Evolutionary conservation across 1,140 invertebrate genomes (phyloP).

Genomic region (Lethrus apterus): DNA sequence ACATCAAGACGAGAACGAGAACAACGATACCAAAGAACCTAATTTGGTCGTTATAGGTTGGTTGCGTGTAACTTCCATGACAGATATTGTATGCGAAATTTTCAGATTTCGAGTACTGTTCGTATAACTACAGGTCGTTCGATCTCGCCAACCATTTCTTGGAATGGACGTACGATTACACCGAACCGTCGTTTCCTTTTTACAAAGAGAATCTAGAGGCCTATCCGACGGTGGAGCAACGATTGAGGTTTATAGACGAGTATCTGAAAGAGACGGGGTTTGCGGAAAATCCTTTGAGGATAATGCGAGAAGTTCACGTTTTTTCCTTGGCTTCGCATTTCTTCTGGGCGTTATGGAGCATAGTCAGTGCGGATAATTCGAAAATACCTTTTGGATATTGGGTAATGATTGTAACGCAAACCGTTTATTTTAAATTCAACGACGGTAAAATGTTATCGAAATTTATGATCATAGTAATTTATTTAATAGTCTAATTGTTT

Average conservation of each 20-base stretch:
- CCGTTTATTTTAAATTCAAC: slow-evolving; percentile 5
- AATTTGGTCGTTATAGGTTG: slow-evolving; percentile 36
- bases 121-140: slow-evolving; percentile 89
- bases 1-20: slow-evolving; percentile 43
- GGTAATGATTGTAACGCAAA: no score
- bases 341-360: slow-evolving; percentile 87
- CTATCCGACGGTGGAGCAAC: slow-evolving; percentile 71
- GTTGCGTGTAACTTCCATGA: neutral
- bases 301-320: slow-evolving; percentile 70
- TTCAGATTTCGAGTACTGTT: slow-evolving; percentile 89
- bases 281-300: slow-evolving; percentile 49
- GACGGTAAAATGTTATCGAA: slow-evolving; percentile 9
- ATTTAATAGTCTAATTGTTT: no score
- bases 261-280: slow-evolving; percentile 33
- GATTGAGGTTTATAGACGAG: slow-evolving; percentile 44
- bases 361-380: slow-evolving; percentile 80
- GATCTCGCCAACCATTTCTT: slow-evolving; percentile 95
- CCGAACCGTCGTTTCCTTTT: slow-evolving; percentile 65
- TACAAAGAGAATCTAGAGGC: slow-evolving; percentile 60
- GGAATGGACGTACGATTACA: slow-evolving; percentile 93
- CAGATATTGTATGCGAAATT: neutral
- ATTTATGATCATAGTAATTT: no score
- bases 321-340: slow-evolving; percentile 86
- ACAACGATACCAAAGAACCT: slow-evolving; percentile 32
- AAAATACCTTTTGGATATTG: slow-evolving; percentile 92